Conservation (phyloP, 2,888 invertebrate genomes). For the Cheilosia impressa region DNA sequence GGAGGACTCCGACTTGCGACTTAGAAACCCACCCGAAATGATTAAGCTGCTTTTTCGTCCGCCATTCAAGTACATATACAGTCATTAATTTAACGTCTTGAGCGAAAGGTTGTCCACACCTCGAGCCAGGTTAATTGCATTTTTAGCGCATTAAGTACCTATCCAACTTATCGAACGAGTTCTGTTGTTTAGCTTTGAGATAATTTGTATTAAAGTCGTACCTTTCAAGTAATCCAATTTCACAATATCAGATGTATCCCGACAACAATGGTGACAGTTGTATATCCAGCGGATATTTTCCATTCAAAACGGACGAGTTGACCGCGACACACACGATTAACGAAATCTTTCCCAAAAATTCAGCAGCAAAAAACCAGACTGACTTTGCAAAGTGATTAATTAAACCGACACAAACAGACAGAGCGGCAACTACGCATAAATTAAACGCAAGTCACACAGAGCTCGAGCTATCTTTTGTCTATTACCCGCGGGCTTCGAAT, state of each 20-base stretch:
- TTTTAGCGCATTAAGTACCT: slow-evolving; percentile 10
- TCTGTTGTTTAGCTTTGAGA: neutral
- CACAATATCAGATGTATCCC: slow-evolving; percentile 68
- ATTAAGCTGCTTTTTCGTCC: neutral
- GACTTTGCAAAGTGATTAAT: slow-evolving; percentile 42
- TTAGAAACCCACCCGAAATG: neutral
- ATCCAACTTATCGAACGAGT: slow-evolving; percentile 27
- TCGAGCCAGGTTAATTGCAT: slow-evolving; percentile 2
- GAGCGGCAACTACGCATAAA: slow-evolving; percentile 34
- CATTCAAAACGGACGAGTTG: slow-evolving; percentile 68
- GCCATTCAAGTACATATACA: too few relatives aligned
- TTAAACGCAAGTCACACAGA: slow-evolving; percentile 37
- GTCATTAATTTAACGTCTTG: neutral
- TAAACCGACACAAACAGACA: slow-evolving; percentile 35
- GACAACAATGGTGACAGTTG: slow-evolving; percentile 69
- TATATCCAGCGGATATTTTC: slow-evolving; percentile 72
- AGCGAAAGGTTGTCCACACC: slow-evolving; percentile 28
- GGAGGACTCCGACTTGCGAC: neutral
- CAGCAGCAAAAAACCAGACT: slow-evolving; percentile 23
- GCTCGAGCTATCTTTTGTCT: slow-evolving; percentile 8
- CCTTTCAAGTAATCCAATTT: slow-evolving; percentile 74
- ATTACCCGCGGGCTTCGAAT: neutral
- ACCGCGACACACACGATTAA: slow-evolving; percentile 59
- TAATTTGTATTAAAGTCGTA: slow-evolving; percentile 12
- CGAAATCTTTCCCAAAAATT: slow-evolving; percentile 40